Percentiles rank a stretch among this genome's conserved stretches.
phyloP scores from a whole-genome alignment of 2,797 vertebrate species.

The Macrochelys suwanniensis region DNA sequence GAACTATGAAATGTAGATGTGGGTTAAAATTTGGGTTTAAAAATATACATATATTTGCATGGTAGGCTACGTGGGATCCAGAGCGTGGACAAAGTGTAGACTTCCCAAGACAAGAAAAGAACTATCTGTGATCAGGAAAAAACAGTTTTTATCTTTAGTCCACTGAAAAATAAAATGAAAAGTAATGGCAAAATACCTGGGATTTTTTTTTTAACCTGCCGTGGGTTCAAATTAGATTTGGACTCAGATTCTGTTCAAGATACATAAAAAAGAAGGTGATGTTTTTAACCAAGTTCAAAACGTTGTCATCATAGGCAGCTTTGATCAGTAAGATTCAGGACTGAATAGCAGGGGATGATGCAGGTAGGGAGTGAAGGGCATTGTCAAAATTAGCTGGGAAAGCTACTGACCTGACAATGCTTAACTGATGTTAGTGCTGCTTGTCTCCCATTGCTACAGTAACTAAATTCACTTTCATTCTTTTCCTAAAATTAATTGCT shows the following conservation, averaged over 20 bases:
- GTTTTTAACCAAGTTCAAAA: neutral
- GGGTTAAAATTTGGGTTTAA: too few relatives aligned
- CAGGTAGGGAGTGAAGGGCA: neutral
- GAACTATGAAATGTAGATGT: too few relatives aligned
- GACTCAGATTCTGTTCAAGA: too few relatives aligned
- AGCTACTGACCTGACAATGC: fast-evolving
- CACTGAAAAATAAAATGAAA: neutral
- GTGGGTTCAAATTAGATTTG: too few relatives aligned
- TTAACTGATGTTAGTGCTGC: neutral
- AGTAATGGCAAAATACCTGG: too few relatives aligned
- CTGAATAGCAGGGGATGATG: neutral
- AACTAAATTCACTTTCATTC: neutral
- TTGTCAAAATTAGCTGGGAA: neutral
- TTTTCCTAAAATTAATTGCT: neutral
- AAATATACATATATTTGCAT: too few relatives aligned
- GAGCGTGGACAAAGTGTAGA: too few relatives aligned
- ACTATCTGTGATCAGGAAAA: neutral
- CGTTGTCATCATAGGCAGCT: neutral
- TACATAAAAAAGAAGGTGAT: neutral
- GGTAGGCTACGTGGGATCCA: too few relatives aligned
- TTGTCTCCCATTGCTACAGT: fast-evolving
- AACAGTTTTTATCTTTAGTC: neutral
- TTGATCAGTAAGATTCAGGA: neutral
- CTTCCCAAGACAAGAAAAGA: neutral
- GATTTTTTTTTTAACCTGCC: too few relatives aligned